Base-by-base conservation (phyloP, 2,888 invertebrate species). In the Ectobius pallidus region DNA sequence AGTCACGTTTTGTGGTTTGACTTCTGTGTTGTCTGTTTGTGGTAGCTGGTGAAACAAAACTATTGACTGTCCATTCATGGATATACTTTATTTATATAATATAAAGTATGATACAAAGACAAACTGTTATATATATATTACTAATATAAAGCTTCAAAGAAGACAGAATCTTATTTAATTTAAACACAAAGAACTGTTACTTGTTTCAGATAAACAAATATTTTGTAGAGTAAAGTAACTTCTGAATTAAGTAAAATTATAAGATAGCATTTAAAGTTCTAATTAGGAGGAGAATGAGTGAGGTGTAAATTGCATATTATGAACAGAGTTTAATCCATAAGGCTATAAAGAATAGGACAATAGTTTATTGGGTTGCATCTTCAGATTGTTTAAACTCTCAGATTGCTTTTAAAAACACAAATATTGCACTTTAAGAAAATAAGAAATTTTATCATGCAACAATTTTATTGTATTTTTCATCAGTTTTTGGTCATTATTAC, bases 41-140 rank as follows among this genome's bases (percentile, higher is more conserved):
- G 30, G 61, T 32, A 6, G 30, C 1, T 39, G 44, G 46, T 46
- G 42, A 46, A 65, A 27, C 14, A 9, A 11, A 65, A 65, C 63
- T 44, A 27, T 27, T 46, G 44, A 46, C 65, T 46, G 30, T 65
- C 30, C 30, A 52, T 52, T 20, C 63, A 63, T 30, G 18, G n/a
- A 65, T 6, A 46, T 11, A 20, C n/a, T 27, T 30, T 65, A 65
- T 65, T 65, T 65, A 65, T 65, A 27, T 55, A 55, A n/a, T 25
- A 9, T 25, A 25, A 55, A 55, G n/a, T 27, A 44, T 65, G 44
- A 27, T 42, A 65, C 44, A 46, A 44, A 44, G 65, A 65, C 32
- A 58, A 44, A 65, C 1, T 39, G 27, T 44, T 27, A 65, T 65
- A 65, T 65, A 46, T 30, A 65, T 65, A 30, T 44, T 65, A 65